phyloP scores from a whole-genome alignment of 2,797 vertebrate genomes.

The Betta splendens region DNA sequence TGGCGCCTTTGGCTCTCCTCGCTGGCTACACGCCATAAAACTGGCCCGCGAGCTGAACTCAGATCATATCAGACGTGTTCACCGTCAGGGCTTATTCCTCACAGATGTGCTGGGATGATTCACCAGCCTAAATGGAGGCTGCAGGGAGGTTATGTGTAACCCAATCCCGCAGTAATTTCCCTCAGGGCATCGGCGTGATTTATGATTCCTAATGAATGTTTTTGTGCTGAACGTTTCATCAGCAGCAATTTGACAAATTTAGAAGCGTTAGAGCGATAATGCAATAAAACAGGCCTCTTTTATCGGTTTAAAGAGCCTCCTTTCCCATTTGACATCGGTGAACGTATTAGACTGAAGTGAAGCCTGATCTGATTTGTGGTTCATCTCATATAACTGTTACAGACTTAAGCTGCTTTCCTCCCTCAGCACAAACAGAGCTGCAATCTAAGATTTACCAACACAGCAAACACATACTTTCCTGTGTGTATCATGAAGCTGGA shows the following conservation, averaged over 20 bases:
- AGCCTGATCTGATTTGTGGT: constrained; percentile 20
- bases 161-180: constrained; percentile 33
- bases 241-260: constrained; percentile 28
- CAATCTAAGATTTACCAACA: no score
- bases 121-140: constrained; percentile 28
- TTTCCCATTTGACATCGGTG: constrained; percentile 4
- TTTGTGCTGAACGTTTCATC: constrained; percentile 39
- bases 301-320: constrained; percentile 21
- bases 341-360: neutral
- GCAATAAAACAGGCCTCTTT: constrained; percentile 8
- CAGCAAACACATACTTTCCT: constrained; percentile 57
- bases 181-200: constrained; percentile 25
- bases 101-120: constrained; percentile 42
- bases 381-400: constrained; percentile 1
- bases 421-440: no score
- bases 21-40: constrained; percentile 36
- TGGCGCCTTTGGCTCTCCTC: constrained; percentile 37
- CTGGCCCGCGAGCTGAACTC: constrained; percentile 29
- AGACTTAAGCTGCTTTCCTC: constrained; percentile 2
- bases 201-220: constrained; percentile 38
- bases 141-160: constrained; percentile 24
- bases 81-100: constrained; percentile 32
- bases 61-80: constrained; percentile 44
- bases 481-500: constrained; percentile 48
- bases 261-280: constrained; percentile 35